Evolutionary conservation across 2,888 invertebrate genomes (phyloP), one percentile per base, ranked within the genome.

Genomic region (Lasioglossum marginatum): DNA sequence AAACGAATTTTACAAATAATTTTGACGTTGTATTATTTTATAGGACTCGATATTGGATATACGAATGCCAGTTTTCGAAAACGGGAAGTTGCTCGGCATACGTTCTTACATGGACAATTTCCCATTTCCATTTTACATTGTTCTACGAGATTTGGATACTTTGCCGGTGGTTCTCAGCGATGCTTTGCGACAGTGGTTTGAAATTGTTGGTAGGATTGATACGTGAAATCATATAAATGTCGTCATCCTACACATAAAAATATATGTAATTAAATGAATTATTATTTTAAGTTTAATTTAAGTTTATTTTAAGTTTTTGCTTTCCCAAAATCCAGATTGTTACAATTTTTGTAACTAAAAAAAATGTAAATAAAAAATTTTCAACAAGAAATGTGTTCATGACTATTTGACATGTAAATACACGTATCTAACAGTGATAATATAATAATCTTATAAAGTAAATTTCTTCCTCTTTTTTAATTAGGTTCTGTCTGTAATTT

Each of bases 151-250:
- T 93, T 97, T 99, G 92, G 97, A 97, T 86, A 97, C 97, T 43
- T 95, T 99, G 83, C 99, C 99, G 0, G 96, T 97, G 57, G 98
- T 99, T 1, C 96, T 99, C 45, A 98, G 99, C 91, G 99, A 99
- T 95, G 99, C 99, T 0, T 96, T 99, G 86, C 96, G 99, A 82
- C 99, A 99, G 94, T 99, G 99, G 99, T 99, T 99, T 95, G 99
- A 99, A 96, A 96, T 99, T 85, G 98, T 99, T 23, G 97, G 97
- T 31, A 97, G 97, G 94, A 96, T 95, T 78, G 94, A 95, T 76
- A 87, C 90, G 5, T 94, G 5, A 45, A 45, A 16, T 45, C 4
- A 5, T 19, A 45, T 16, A 45, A 45, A 16, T 45, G 4, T 45
- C 45, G 1, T 45, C 45, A 45, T 45, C 16, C 45, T 45, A 45